Evolutionary conservation across 2,797 vertebrate genomes (phyloP), one percentile per base, ranked within the genome.

Genomic region (Spinus pinus): DNA sequence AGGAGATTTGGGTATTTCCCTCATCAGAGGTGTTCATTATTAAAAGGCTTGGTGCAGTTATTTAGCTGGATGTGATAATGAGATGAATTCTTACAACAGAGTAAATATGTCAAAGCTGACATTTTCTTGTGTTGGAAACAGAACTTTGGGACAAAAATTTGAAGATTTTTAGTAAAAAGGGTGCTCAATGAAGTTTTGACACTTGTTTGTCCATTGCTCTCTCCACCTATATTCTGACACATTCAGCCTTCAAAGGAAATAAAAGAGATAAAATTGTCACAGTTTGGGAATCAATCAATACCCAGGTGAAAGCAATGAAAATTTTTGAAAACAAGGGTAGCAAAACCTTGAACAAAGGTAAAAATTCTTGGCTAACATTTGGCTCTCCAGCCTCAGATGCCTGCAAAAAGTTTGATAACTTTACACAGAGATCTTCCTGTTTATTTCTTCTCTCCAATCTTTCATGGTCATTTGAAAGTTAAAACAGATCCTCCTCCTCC

Each of bases 391-490:
- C 37, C 62, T 57, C 67, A 27, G 54, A 73, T 66, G 53, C n/a
- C 71, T 62, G 56, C 17, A 60, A 66, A 12, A 56, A 30, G 10
- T 53, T 73, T 75, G 60, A 77, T 90, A 94, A 81, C 65, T 96
- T 89, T 75, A 94, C 72, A 90, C 13, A 81, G 91, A 64, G 57
- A 49, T 90, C 24, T 72, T 88, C 50, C 78, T 91, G 81, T 94
- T 94, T 93, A 81, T 73, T 79, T 49, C 44, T 88, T 61, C 82
- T 90, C 62, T 88, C 69, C 89, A 88, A 75, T 75, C 73, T 72
- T 94, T 96, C 80, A 94, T 3, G 93, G 93, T 84, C 70, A 65
- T 94, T 93, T 90, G 80, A 75, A 96, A 91, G 72, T 82, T 94
- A 93, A 96, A 95, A 67, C 62, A 91, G 86, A 81, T 77, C 80